Evolutionary conservation across 2,797 vertebrate genomes (phyloP).

Genomic region (Phoeniculus purpureus): DNA sequence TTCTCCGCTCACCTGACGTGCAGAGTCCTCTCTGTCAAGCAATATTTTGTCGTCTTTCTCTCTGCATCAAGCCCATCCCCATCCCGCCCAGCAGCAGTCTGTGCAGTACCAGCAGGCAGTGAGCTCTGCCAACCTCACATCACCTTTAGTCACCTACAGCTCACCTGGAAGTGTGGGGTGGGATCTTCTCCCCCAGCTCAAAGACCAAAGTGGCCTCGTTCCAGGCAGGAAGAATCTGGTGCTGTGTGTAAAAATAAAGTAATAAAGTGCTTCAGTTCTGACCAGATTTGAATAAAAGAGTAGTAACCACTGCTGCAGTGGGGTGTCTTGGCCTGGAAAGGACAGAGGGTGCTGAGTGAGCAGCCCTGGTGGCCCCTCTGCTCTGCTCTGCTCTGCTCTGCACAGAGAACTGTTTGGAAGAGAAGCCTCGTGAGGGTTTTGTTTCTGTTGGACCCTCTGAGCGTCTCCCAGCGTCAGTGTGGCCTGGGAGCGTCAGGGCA

Average conservation of each 20-base stretch:
- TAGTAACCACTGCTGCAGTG: neutral
- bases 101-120: neutral
- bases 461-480: neutral
- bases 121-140: neutral
- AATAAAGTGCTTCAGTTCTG: neutral
- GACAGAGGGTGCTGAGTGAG: neutral
- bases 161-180: neutral
- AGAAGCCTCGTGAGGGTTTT: neutral
- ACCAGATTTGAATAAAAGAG: neutral
- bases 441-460: neutral
- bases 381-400: neutral
- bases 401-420: neutral
- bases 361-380: neutral
- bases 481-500: neutral
- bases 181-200: neutral
- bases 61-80: neutral
- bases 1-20: neutral
- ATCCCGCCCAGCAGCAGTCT: neutral
- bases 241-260: neutral
- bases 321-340: neutral
- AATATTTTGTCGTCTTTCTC: neutral
- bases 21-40: neutral
- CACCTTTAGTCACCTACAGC: neutral
- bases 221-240: neutral
- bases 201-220: neutral